These are phyloP conservation scores for Lichenostomus cassidix DNA, from an alignment of 2,113 vertebrate genomes.

Conservation along the genomic window DNA sequence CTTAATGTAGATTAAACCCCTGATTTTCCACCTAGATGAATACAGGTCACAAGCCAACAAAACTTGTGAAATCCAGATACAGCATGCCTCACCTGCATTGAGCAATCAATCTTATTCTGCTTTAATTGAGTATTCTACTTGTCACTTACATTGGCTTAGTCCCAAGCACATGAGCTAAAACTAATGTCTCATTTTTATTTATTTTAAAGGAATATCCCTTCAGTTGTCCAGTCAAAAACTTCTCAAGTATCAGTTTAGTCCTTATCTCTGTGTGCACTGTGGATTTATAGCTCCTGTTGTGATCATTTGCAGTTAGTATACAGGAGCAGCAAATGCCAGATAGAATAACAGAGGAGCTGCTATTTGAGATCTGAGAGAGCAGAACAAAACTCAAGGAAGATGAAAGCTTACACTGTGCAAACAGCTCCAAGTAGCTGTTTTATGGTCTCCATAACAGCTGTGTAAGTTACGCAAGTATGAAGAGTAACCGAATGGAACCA, in stretches of 20 bases:
- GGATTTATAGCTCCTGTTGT: not conserved
- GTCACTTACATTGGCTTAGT: not conserved
- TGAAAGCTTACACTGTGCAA: not conserved
- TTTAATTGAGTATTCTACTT: not conserved
- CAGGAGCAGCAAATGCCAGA: not conserved
- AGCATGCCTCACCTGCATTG: not conserved
- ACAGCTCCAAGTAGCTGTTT: not conserved
- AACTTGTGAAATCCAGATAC: not conserved
- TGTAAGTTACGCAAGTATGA: not conserved
- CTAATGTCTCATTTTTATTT: not conserved
- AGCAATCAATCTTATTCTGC: not conserved
- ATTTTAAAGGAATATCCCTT: not conserved
- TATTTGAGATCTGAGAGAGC: not conserved
- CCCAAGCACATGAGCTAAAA: not conserved
- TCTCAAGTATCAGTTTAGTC: not conserved
- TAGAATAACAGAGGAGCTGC: not conserved
- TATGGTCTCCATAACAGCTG: not conserved
- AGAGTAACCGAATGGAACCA: not conserved
- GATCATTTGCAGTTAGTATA: not conserved
- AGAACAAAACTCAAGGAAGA: not conserved
- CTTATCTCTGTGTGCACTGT: not conserved
- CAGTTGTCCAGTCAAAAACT: not conserved
- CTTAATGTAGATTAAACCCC: not conserved
- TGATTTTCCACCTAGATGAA: not conserved
- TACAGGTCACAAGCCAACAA: not conserved